Percentiles rank a stretch among this genome's conserved stretches.
These are phyloP conservation scores for Nipponacmea schrenckii DNA, from an alignment of 2,888 invertebrate genomes.

Conservation along the genomic window DNA sequence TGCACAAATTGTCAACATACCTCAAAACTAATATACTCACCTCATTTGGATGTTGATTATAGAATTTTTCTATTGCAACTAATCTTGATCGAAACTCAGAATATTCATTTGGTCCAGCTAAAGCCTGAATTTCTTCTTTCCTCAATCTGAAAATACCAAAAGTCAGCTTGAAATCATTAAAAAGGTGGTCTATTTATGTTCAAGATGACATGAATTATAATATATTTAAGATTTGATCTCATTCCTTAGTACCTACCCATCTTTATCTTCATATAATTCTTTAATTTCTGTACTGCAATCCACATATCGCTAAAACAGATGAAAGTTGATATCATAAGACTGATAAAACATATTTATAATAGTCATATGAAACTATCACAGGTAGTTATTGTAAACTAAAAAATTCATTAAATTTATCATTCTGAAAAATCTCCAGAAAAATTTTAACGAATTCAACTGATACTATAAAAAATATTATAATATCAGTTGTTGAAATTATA, in stretches of 20 bases:
- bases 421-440: too few species aligned
- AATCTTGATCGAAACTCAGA: conserved; percentile 94
- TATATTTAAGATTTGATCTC: too few species aligned
- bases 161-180: not conserved
- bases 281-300: conserved; percentile 83
- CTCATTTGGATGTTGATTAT: conserved; percentile 95
- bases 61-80: conserved; percentile 95
- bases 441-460: too few species aligned
- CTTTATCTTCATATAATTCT: conserved; percentile 96
- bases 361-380: not conserved
- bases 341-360: too few species aligned
- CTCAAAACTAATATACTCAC: too few species aligned
- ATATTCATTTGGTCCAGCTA: conserved; percentile 98
- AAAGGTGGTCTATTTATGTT: too few species aligned
- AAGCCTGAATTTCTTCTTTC: conserved; percentile 91
- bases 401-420: too few species aligned
- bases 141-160: conserved; percentile 73
- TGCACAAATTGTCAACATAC: too few species aligned
- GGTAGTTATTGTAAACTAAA: too few species aligned
- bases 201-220: not conserved
- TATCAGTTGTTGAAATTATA: too few species aligned
- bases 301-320: conserved; percentile 75
- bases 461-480: too few species aligned
- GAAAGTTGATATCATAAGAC: not conserved
- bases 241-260: conserved; percentile 71